Evolutionary conservation across 2,797 vertebrate species (phyloP).

Genomic region (Smutsia temminckii): DNA sequence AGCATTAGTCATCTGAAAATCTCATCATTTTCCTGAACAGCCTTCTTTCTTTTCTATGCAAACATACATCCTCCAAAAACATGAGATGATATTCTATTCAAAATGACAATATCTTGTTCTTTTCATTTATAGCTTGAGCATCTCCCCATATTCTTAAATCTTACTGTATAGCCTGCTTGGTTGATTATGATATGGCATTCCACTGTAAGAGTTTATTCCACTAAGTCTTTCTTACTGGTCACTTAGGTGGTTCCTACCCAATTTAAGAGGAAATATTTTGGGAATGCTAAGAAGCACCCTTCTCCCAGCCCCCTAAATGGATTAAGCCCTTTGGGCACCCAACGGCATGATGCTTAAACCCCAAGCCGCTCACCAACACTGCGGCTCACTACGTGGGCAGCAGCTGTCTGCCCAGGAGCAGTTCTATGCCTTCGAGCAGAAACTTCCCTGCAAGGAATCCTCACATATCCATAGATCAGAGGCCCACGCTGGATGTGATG

Average conservation of each 20-base stretch:
- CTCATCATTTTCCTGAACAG: constrained; percentile 6
- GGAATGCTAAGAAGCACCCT: neutral
- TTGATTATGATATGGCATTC: neutral
- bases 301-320: neutral
- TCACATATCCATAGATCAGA: neutral
- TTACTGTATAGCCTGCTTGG: neutral
- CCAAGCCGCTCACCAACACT: neutral
- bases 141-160: neutral
- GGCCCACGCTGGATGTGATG: neutral
- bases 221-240: neutral
- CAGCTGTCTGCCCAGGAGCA: neutral
- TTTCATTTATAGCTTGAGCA: neutral
- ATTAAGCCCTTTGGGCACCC: neutral
- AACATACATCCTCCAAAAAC: neutral
- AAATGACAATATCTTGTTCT: constrained; percentile 18
- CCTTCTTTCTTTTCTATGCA: constrained; percentile 21
- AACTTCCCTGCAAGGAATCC: neutral
- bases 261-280: neutral
- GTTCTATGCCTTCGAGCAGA: neutral
- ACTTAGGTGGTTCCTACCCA: neutral
- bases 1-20: constrained; percentile 6
- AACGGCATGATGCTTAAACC: neutral
- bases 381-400: neutral
- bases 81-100: neutral
- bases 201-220: neutral